Base-by-base conservation (phyloP, 1,140 invertebrate species). In the Latrodectus geometricus region DNA sequence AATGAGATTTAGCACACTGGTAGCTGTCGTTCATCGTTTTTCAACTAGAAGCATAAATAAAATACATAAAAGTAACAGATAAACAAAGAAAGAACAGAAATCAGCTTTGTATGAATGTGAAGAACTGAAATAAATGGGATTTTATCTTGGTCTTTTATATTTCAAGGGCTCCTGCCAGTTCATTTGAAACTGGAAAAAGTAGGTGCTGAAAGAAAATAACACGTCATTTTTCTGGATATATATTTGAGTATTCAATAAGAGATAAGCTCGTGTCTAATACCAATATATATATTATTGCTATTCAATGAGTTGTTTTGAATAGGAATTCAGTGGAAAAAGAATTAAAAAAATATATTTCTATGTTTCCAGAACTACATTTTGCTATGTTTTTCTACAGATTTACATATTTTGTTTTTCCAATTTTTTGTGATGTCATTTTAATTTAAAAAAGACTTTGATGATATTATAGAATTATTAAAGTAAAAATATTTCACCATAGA, bases 41-140 rank as follows among this genome's bases (percentile, higher is more conserved):
- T 78, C 83, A 73, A 50, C 50, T 72, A 48, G 15, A 14, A 49
- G 23, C 9, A 61, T 23, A 78, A 69, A 86, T 9, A 8, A 61
- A 61, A 61, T 61, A 61, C 3, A 35, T 1, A 35, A 5, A 69
- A 68, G 61, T n/a, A 72, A 61, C 9, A 54, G 8, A 54, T 50
- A 86, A 86, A 50, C 50, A 78, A 17, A 61, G 17, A 77, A 83
- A 83, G 75, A 66, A 52, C 54, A 35, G 61, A 75, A 75, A 72
- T 48, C 81, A 83, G 68, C 65, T 70, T 75, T 21, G 56, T 74
- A 56, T 49, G 56, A 83, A 83, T 75, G 81, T 69, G 72, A 56
- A 23, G 23, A 52, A 66, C 81, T 66, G 75, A 83, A 86, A 86
- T 86, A 86, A 86, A 86, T 86, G 83, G 77, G 83, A 86, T 86